Percentiles rank a stretch among this genome's conserved stretches.
Evolutionary conservation across 1,140 invertebrate species (phyloP).

Genomic region (Lordiphosa clarofinis): DNA sequence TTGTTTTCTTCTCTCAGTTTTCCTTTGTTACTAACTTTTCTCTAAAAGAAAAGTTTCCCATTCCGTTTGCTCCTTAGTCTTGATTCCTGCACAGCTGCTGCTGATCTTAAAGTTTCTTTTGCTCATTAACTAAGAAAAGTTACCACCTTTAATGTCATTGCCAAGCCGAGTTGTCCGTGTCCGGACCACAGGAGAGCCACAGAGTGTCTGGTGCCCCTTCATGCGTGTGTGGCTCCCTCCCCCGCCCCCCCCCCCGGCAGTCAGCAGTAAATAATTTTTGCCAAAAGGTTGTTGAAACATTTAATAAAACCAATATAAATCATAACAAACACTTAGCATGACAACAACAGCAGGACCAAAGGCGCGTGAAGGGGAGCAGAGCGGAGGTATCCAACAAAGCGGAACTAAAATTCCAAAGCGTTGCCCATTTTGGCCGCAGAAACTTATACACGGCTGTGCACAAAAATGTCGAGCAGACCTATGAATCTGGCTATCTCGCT

Average conservation of each 20-base stretch:
- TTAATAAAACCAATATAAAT: constrained; percentile 78
- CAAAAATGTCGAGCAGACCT: constrained; percentile 47
- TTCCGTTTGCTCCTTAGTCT: no score
- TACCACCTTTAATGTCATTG: background rate
- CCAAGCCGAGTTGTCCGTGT: no score
- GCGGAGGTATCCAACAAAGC: constrained; percentile 53
- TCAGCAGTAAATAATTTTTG: constrained; percentile 72
- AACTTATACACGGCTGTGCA: constrained; percentile 53
- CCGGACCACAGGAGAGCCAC: no score
- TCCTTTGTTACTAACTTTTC: no score
- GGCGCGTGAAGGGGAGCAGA: background rate
- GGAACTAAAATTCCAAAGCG: constrained; percentile 75
- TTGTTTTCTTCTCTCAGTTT: no score
- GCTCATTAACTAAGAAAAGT: background rate
- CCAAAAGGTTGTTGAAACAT: constrained; percentile 76
- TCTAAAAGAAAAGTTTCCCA: no score
- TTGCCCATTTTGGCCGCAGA: constrained; percentile 72
- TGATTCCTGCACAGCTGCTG: no score
- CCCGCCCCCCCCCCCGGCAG: no score
- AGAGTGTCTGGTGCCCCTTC: no score
- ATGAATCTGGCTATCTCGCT: background rate
- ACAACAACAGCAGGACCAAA: constrained; percentile 42
- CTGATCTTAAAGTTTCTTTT: no score
- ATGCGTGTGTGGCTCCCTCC: no score
- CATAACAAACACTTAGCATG: constrained; percentile 74